Percentiles rank a stretch among this genome's conserved stretches.
phyloP scores from a whole-genome alignment of 2,113 vertebrate species.

The Pterocles gutturalis region DNA sequence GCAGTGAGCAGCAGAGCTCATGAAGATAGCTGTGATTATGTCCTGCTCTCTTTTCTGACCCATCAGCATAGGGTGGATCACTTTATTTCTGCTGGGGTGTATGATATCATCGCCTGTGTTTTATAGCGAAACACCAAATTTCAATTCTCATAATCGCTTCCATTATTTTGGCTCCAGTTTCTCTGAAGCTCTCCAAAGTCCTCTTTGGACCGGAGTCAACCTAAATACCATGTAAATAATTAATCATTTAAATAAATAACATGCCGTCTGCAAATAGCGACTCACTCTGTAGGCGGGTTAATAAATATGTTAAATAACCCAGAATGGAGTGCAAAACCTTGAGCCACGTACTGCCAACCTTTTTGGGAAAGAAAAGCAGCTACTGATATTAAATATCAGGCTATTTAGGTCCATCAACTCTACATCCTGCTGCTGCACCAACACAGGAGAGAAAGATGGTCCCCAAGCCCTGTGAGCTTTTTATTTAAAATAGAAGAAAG shows the following conservation, averaged over 20 bases:
- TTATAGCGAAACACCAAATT: background rate
- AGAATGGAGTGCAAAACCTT: background rate
- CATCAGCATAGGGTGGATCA: background rate
- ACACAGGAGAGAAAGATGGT: background rate
- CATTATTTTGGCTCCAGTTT: background rate
- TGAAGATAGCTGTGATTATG: background rate
- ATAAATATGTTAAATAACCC: slow-evolving; percentile 48
- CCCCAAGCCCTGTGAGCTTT: background rate
- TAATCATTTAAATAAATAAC: slow-evolving; percentile 70
- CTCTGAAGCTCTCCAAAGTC: slow-evolving; percentile 6
- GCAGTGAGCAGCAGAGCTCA: background rate
- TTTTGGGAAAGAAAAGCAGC: background rate
- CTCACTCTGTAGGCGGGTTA: background rate
- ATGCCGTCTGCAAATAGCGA: slow-evolving; percentile 4
- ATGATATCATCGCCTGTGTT: background rate
- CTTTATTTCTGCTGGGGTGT: background rate
- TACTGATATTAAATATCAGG: background rate
- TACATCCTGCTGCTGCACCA: accelerated
- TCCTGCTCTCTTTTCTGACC: background rate
- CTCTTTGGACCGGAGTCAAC: slow-evolving; percentile 43
- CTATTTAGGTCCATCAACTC: background rate
- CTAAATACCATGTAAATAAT: slow-evolving; percentile 63
- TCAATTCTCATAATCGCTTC: background rate
- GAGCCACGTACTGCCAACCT: background rate
- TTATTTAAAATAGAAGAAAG: background rate